Evolutionary conservation across 2,797 vertebrate genomes (phyloP).

Genomic region (Chanos chanos): DNA sequence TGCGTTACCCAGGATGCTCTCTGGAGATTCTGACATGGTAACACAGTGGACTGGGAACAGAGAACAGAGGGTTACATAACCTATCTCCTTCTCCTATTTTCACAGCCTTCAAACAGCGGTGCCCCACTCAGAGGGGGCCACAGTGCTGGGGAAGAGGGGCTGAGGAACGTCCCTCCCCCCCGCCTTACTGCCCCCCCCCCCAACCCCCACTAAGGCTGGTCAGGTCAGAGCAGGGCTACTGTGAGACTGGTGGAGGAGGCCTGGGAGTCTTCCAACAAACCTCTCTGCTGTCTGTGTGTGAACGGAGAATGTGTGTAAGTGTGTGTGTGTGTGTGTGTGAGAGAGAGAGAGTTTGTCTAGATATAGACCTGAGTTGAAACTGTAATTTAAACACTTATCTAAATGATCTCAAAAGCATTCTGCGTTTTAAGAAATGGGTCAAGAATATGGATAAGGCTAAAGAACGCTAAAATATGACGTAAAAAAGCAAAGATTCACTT

Average conservation of each 20-base stretch:
- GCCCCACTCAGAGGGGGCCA: constrained; percentile 41
- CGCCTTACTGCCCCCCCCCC: constrained; percentile 57
- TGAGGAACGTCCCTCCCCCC: constrained; percentile 61
- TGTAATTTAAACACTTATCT: too few relatives aligned
- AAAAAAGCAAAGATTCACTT: too few relatives aligned
- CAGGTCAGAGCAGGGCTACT: constrained; percentile 51
- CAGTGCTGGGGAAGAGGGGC: constrained; percentile 48
- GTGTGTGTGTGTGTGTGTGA: neutral
- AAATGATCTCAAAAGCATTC: too few relatives aligned
- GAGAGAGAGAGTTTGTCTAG: neutral
- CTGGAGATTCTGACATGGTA: constrained; percentile 65
- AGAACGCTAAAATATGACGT: neutral
- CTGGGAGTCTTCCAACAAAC: neutral
- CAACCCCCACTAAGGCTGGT: constrained; percentile 39
- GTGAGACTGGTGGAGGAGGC: neutral
- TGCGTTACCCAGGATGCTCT: constrained; percentile 64
- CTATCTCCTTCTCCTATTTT: constrained; percentile 50
- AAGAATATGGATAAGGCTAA: neutral
- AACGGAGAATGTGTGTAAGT: neutral
- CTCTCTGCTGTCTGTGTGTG: neutral
- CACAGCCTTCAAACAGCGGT: constrained; percentile 45
- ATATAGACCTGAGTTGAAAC: neutral
- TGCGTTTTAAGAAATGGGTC: neutral
- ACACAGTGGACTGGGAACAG: constrained; percentile 56
- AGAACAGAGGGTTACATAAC: constrained; percentile 66